These are phyloP conservation scores for Azemiops feae DNA, from an alignment of 2,113 vertebrate species.

Conservation along the genomic window DNA sequence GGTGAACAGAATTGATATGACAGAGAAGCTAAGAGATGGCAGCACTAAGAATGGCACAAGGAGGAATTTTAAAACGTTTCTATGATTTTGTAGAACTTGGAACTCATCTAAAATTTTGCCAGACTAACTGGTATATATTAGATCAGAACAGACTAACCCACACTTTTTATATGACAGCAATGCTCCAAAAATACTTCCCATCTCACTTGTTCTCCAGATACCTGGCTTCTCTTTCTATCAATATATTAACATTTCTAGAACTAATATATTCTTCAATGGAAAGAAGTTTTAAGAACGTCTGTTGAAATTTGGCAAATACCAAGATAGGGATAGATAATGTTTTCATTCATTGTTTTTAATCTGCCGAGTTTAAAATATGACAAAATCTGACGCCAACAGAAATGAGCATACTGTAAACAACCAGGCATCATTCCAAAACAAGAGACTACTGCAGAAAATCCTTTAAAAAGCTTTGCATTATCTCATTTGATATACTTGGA, in stretches of 20 bases:
- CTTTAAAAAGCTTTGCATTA: background rate
- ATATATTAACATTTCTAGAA: background rate
- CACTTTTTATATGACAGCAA: background rate
- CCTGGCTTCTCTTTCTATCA: background rate
- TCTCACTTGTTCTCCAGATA: background rate
- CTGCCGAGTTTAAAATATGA: background rate
- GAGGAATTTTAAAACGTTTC: slow-evolving; percentile 17
- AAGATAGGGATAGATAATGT: background rate
- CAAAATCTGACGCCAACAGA: background rate
- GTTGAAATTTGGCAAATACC: background rate
- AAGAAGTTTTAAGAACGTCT: background rate
- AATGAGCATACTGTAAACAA: background rate
- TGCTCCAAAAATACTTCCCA: background rate
- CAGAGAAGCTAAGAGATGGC: background rate
- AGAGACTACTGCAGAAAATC: background rate
- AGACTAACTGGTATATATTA: background rate
- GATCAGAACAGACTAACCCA: background rate
- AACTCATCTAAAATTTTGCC: background rate
- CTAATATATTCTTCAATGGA: background rate
- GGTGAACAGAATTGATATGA: slow-evolving; percentile 28
- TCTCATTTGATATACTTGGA: background rate
- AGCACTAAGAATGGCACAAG: background rate
- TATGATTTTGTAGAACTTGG: background rate
- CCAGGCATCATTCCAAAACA: background rate
- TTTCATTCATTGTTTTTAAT: background rate